Evolutionary conservation across 2,113 vertebrate genomes (phyloP).

Genomic region (Ctenomys sociabilis): DNA sequence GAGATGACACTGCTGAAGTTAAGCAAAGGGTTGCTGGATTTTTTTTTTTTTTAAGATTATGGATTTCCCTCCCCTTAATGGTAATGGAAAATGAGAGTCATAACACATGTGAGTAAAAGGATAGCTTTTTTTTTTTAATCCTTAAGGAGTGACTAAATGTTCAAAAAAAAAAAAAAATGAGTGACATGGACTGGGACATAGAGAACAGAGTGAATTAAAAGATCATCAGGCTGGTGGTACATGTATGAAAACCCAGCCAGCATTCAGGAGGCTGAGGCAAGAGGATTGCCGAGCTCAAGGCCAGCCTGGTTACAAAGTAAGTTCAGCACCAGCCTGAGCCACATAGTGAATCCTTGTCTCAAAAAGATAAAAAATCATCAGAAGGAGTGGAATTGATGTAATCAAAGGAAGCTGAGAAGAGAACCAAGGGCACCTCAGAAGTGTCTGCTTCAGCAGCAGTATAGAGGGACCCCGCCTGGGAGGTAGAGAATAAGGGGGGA

Average conservation of each 20-base stretch:
- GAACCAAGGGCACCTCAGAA: background rate
- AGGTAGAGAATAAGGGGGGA: background rate
- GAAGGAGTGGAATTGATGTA: background rate
- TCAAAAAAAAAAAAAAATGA: background rate
- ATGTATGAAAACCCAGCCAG: too few relatives aligned
- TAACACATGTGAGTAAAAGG: background rate
- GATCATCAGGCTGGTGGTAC: background rate
- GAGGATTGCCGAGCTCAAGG: too few relatives aligned
- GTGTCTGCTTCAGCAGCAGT: background rate
- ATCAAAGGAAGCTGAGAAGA: background rate
- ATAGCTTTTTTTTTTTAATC: background rate
- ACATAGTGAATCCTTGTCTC: too few relatives aligned
- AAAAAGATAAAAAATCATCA: background rate
- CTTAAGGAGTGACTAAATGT: background rate
- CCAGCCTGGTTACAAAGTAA: too few relatives aligned
- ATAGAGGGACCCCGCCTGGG: background rate
- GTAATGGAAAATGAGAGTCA: background rate
- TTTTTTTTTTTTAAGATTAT: background rate
- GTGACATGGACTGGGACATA: background rate
- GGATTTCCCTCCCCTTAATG: background rate
- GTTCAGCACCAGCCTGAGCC: too few relatives aligned
- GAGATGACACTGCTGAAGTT: background rate
- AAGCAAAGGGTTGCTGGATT: background rate
- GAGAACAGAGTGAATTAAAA: background rate
- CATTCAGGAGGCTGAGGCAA: too few relatives aligned